Base-by-base conservation (phyloP, 2,888 invertebrate species). In the Oegoconia quadripuncta region DNA sequence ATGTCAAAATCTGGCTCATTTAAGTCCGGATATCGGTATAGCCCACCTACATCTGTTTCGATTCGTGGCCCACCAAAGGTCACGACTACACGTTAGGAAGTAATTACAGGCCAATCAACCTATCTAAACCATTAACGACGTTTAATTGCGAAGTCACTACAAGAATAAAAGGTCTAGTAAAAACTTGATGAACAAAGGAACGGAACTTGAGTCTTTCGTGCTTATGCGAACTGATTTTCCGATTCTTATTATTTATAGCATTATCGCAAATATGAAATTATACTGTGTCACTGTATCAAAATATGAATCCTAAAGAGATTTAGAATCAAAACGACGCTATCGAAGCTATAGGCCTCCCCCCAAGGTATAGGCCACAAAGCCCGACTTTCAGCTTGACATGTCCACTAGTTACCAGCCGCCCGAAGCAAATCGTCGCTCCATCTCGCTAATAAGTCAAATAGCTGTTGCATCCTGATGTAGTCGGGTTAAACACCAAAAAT, bases 81-180 rank as follows among this genome's bases (percentile, higher is more conserved):
- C 77, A 72, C 41, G 55, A 59, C 51, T 37, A 40, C 57, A 66
- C 50, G 66, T 73, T 72, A 82, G 81, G 82, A 82, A 83, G 77
- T 74, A 74, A 79, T 78, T 69, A 75, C 44, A 71, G 74, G 74
- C 71, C 79, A 78, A 80, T 83, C 78, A 83, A 74, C 73, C 61
- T 68, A 60, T 72, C 61, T 69, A 59, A 63, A 69, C 67, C 57
- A 72, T 64, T 72, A 78, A 72, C 54, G 63, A 61, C 60, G 58
- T 36, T 55, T 78, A 75, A 79, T 74, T 71, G 63, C 53, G 42
- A 46, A 38, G 43, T 50, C 55, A 51, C 49, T 51, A 13, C 34
- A 12, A 29, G 13, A 37, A 39, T 50, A 53, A 55, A 58, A 49
- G 52, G 41, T 46, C 52, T 54, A 59, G 52, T 64, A 69, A 64